Evolutionary conservation across 2,888 invertebrate genomes (phyloP), one percentile per base, ranked within the genome.

Genomic region (Andrena minutula): DNA sequence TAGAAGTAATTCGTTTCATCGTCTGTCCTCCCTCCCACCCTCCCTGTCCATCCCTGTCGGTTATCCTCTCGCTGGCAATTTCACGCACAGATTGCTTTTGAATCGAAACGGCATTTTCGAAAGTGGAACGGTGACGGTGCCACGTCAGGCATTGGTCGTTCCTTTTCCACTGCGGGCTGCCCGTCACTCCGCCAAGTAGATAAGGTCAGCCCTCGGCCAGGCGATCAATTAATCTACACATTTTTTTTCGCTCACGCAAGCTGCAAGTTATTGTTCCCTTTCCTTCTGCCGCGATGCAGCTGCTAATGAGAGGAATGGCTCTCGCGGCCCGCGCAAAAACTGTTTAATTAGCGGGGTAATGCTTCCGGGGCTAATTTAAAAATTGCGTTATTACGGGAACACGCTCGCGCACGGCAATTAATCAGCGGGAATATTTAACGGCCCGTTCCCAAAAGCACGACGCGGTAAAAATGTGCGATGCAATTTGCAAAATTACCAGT

Each of bases 71-170:
- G 76, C 28, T 65, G 73, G 61, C 86, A 87, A 88, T 88, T 88
- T 84, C 82, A 76, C 88, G 81, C 83, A 85, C 71, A 87, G 82
- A 88, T 87, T 88, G 85, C 85, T 80, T 83, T 86, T 82, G 80
- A 87, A 84, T 86, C 84, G 81, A 82, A 41, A 73, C 65, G 63
- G 82, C 72, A 69, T 65, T 87, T 80, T 77, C 78, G 78, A 82
- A 86, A 87, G 70, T 82, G 86, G 72, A 82, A 86, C 78, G 71
- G 56, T 35, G 69, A 32, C 68, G 60, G 16, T 71, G 12, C 35
- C 63, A 41, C 12, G 47, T 68, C 75, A 61, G 64, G 65, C 66
- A 26, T 26, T 26, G 60, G 16, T 32, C 58, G 51, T 58, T 23
- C 12, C 20, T 64, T 74, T 41, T n/a, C n/a, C 8, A 30, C n/a